A percentile compares a stretch with the other conserved stretches of the same genome.
Conservation (phyloP, 2,113 vertebrate species). For the Jacana jacana region DNA sequence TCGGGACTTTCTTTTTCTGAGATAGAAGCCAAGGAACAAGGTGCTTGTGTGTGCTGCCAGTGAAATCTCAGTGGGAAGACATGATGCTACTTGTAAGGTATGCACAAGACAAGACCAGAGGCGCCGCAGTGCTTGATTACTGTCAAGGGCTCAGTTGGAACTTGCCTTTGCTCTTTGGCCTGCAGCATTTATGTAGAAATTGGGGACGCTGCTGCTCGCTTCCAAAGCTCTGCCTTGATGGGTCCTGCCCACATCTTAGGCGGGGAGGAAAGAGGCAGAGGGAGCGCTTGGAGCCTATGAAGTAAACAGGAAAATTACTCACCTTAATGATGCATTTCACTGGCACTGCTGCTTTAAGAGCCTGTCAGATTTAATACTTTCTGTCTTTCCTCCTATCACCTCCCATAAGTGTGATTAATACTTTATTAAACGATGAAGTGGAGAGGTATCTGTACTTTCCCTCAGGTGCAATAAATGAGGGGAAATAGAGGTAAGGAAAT, state of each 20-base stretch:
- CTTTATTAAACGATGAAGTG: background rate
- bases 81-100: constrained; percentile 94
- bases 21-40: constrained; percentile 52
- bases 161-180: constrained; percentile 91
- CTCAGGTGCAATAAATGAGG: background rate
- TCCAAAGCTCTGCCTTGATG: constrained; percentile 80
- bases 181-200: constrained; percentile 90
- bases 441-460: background rate
- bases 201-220: constrained; percentile 83
- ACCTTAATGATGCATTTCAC: constrained; percentile 78
- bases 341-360: constrained; percentile 71
- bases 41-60: constrained; percentile 59
- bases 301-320: constrained; percentile 85
- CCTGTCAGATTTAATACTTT: constrained; percentile 67
- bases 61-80: constrained; percentile 86
- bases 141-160: constrained; percentile 85
- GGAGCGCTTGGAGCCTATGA: constrained; percentile 66
- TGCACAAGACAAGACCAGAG: constrained; percentile 98
- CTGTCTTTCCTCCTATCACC: background rate
- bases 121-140: constrained; percentile 92
- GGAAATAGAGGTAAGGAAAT: background rate
- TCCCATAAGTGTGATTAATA: constrained; percentile 50
- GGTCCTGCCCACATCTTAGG: constrained; percentile 86
- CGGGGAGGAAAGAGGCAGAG: constrained; percentile 25
- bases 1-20: constrained; percentile 47